Conservation (phyloP, 2,888 invertebrate species). For the Synergus gifuensis region DNA sequence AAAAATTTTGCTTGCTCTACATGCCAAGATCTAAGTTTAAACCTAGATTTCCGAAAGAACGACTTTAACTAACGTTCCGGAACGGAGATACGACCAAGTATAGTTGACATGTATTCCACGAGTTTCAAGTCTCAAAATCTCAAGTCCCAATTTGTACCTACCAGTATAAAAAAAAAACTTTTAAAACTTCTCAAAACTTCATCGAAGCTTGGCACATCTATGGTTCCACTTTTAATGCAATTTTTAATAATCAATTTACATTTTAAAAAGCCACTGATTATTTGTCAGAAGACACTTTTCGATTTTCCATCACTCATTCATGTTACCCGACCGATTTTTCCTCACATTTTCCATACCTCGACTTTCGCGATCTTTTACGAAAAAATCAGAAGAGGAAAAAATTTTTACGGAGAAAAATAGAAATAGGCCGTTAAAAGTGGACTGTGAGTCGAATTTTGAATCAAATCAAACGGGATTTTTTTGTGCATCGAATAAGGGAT, state of each 20-base stretch:
- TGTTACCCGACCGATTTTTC: background rate
- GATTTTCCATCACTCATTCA: constrained; percentile 9
- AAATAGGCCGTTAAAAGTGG: too few species aligned
- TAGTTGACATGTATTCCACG: constrained; percentile 7
- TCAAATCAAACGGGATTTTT: background rate
- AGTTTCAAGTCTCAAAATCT: constrained; percentile 17
- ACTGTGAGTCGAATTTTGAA: background rate
- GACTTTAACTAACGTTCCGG: constrained; percentile 1
- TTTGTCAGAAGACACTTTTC: background rate
- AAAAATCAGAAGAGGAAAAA: background rate
- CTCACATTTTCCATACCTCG: background rate
- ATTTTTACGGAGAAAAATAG: background rate
- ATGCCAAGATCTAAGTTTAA: background rate
- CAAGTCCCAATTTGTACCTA: background rate
- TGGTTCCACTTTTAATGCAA: background rate
- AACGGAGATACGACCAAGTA: constrained; percentile 21
- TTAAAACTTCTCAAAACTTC: constrained; percentile 22
- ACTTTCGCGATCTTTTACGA: background rate
- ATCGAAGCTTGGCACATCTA: background rate
- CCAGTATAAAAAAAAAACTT: background rate
- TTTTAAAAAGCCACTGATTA: too few species aligned
- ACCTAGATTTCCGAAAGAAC: background rate
- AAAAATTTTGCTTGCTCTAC: background rate
- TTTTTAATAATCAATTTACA: background rate
- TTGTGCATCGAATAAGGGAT: background rate